Percentiles rank a stretch among this genome's conserved stretches.
Conservation (phyloP, 2,113 vertebrate genomes). For the Procavia capensis region DNA sequence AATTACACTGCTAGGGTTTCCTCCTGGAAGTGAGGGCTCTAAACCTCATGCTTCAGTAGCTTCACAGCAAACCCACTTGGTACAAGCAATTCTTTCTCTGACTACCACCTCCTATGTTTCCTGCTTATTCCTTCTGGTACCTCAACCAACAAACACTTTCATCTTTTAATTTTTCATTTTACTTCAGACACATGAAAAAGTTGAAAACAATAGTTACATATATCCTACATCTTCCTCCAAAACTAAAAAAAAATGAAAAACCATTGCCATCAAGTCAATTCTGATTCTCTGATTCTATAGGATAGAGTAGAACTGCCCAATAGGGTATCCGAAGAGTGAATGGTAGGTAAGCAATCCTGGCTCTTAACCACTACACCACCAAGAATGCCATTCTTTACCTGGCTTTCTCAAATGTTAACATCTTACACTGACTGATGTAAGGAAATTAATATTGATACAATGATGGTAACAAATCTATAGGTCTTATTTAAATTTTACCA, state of each 20-base stretch:
- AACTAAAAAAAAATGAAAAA: no score
- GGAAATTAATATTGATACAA: background rate
- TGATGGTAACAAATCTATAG: background rate
- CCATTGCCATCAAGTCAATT: no score
- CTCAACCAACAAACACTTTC: background rate
- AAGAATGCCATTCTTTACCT: background rate
- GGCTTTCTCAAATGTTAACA: background rate
- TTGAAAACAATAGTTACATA: background rate
- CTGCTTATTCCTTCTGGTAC: background rate
- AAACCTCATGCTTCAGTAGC: no score
- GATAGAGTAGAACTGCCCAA: no score
- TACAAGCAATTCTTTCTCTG: background rate
- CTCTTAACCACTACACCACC: no score
- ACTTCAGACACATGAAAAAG: background rate
- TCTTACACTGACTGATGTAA: background rate
- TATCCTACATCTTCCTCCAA: background rate
- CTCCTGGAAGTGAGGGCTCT: no score
- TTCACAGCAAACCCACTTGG: no score
- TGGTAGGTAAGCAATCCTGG: no score
- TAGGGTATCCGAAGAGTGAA: no score
- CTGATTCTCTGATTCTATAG: no score
- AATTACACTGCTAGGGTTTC: no score
- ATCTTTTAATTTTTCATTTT: background rate
- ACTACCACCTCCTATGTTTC: background rate
- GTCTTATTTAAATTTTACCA: background rate